Conservation (phyloP, 2,797 vertebrate species). For the Pseudochirops cupreus region DNA sequence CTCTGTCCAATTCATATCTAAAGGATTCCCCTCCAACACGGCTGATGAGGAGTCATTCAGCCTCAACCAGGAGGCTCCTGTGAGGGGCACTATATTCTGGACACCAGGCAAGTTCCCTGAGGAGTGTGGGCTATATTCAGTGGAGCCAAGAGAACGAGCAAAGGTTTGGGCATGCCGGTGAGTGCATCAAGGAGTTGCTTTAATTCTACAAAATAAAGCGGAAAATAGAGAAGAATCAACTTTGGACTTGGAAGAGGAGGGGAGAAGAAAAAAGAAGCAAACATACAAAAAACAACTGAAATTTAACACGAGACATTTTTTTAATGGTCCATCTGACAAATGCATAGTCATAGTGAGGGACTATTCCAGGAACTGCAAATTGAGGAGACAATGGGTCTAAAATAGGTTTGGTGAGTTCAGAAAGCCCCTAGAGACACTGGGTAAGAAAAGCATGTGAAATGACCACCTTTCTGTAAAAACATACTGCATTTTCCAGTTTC, state of each 20-base stretch:
- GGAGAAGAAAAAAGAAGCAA: not conserved
- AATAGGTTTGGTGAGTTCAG: not conserved
- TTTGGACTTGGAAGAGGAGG: not conserved
- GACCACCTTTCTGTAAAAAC: not conserved
- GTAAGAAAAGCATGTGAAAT: not conserved
- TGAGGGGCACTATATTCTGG: not conserved
- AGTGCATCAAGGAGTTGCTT: not conserved
- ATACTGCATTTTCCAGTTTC: not conserved
- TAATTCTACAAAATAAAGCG: not conserved
- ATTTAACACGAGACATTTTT: not conserved
- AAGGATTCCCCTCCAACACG: not conserved
- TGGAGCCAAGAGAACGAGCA: not conserved
- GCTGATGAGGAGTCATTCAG: not conserved
- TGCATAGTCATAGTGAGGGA: not conserved
- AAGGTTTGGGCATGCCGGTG: not conserved
- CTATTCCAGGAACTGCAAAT: conserved; percentile 9
- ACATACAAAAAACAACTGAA: not conserved
- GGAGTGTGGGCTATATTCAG: not conserved
- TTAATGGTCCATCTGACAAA: conserved; percentile 2
- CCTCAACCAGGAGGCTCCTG: not conserved
- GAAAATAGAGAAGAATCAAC: conserved; percentile 8
- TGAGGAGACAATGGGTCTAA: not conserved
- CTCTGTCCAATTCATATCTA: not conserved
- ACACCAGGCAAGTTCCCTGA: not conserved
- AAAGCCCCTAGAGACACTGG: not conserved